These are phyloP conservation scores for Thamnophis sirtalis DNA, from an alignment of 2,113 vertebrate genomes.

Conservation along the genomic window DNA sequence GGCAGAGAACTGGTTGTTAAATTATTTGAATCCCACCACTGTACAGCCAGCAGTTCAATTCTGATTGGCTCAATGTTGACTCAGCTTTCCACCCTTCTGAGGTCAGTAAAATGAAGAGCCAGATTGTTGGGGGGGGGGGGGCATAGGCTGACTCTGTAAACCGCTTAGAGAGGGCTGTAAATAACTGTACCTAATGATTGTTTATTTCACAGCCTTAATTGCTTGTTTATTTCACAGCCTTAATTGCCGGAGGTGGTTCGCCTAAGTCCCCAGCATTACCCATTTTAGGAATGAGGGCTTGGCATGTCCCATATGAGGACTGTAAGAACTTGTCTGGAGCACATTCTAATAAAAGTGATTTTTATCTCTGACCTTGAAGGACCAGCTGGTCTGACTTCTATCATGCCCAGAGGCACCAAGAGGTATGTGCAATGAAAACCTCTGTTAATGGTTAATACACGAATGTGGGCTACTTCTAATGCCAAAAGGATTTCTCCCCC, in stretches of 20 bases:
- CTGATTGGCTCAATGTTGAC: too few species aligned
- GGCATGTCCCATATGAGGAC: not conserved
- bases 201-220: not conserved
- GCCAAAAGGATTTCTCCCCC: not conserved
- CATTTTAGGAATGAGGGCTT: not conserved
- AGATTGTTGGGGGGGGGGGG: too few species aligned
- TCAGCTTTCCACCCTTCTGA: too few species aligned
- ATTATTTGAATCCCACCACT: too few species aligned
- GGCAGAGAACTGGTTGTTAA: too few species aligned
- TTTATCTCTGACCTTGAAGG: conserved; percentile 2
- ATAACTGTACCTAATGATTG: not conserved
- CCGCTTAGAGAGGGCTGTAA: not conserved
- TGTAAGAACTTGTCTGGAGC: not conserved
- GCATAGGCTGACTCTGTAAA: too few species aligned
- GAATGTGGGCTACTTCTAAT: not conserved
- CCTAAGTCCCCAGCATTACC: not conserved
- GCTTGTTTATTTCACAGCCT: not conserved
- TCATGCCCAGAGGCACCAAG: not conserved
- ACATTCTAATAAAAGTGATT: not conserved
- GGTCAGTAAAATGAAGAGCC: too few species aligned
- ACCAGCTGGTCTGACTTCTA: not conserved
- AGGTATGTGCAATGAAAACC: not conserved
- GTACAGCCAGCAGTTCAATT: too few species aligned
- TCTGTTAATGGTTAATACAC: not conserved
- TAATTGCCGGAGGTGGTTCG: not conserved